These are phyloP conservation scores for Anarsia innoxiella DNA, from an alignment of 2,888 invertebrate genomes.

Conservation along the genomic window DNA sequence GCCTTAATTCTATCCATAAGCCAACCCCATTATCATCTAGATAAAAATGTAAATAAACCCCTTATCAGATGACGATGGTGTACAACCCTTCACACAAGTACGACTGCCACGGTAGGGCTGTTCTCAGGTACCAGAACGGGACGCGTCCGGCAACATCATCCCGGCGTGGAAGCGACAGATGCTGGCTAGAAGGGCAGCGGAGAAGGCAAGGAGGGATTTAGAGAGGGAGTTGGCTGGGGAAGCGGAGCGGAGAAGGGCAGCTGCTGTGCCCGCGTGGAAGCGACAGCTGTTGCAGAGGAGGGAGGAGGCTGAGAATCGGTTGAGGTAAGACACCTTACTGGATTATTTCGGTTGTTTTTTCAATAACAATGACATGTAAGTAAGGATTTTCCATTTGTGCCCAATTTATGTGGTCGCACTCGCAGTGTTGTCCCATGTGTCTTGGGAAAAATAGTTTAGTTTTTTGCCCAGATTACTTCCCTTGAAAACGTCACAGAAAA, in stretches of 20 bases:
- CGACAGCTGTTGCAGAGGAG: slow-evolving; percentile 89
- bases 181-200: slow-evolving; percentile 95
- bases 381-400: too few species aligned
- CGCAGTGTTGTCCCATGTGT: too few species aligned
- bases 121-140: slow-evolving; percentile 89
- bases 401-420: too few species aligned
- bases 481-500: too few species aligned
- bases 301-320: slow-evolving; percentile 84
- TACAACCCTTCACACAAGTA: slow-evolving; percentile 26
- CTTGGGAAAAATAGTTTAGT: too few species aligned
- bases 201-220: slow-evolving; percentile 91
- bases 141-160: slow-evolving; percentile 90
- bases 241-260: slow-evolving; percentile 88
- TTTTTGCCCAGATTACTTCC: too few species aligned
- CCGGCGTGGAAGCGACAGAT: slow-evolving; percentile 97
- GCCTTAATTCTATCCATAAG: too few species aligned
- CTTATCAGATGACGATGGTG: slow-evolving; percentile 1
- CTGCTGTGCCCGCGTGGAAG: slow-evolving; percentile 96
- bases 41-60: too few species aligned
- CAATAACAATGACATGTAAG: too few species aligned
- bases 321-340: too few species aligned
- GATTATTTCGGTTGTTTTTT: too few species aligned
- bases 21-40: too few species aligned
- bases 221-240: slow-evolving; percentile 90
- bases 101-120: slow-evolving; percentile 67